Evolutionary conservation across 2,888 invertebrate genomes (phyloP).

Genomic region (Clanis bilineata): DNA sequence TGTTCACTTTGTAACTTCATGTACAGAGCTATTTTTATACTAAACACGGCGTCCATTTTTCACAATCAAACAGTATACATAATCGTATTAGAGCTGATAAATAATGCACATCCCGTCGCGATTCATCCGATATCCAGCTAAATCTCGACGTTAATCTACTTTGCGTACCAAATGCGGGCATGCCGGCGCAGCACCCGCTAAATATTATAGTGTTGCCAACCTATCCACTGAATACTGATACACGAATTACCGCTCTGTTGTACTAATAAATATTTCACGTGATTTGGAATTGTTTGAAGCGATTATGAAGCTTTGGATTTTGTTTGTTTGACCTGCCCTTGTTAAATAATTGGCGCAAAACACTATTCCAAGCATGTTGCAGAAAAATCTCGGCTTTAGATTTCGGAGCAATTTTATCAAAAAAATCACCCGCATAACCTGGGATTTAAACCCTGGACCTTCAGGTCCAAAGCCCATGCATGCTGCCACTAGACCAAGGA

Average conservation of each 20-base stretch:
- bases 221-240: background rate
- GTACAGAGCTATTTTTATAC: too few relatives aligned
- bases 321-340: background rate
- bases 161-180: conserved; percentile 42
- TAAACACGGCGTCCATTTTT: background rate
- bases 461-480: too few relatives aligned
- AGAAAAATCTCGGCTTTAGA: too few relatives aligned
- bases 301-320: background rate
- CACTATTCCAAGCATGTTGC: too few relatives aligned
- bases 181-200: conserved; percentile 30
- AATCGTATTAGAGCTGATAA: conserved; percentile 4
- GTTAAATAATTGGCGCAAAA: too few relatives aligned
- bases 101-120: conserved; percentile 2
- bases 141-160: conserved; percentile 42
- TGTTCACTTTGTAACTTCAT: too few relatives aligned
- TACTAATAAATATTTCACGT: background rate
- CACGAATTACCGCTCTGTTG: background rate
- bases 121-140: conserved; percentile 25
- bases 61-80: background rate
- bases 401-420: too few relatives aligned
- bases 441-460: too few relatives aligned
- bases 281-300: background rate
- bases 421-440: too few relatives aligned
- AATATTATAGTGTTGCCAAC: conserved; percentile 43
- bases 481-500: too few relatives aligned